Evolutionary conservation across 2,888 invertebrate genomes (phyloP).

Genomic region (Platycnemis pennipes): DNA sequence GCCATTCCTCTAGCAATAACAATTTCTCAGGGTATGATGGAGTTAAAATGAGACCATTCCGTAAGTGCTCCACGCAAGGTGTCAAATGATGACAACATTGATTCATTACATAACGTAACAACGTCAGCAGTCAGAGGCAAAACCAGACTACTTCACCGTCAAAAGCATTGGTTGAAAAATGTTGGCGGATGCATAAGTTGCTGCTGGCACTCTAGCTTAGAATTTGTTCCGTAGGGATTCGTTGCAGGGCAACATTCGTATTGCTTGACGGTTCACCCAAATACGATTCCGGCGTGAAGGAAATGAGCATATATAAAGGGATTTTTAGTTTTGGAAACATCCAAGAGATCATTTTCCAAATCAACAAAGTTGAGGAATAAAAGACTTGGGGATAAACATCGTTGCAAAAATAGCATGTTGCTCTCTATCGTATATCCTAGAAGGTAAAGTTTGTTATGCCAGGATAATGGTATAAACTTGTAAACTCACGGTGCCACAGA

Average conservation of each 20-base stretch:
- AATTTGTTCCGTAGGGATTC: neutral
- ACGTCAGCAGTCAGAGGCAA: neutral
- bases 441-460: too few relatives aligned
- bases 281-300: too few relatives aligned
- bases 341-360: too few relatives aligned
- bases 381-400: too few relatives aligned
- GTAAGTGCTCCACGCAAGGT: neutral
- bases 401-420: too few relatives aligned
- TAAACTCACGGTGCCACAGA: too few relatives aligned
- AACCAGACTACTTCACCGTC: neutral
- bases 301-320: too few relatives aligned
- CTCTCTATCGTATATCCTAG: too few relatives aligned
- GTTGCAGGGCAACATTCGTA: neutral
- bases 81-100: neutral
- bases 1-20: neutral
- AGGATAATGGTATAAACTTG: too few relatives aligned
- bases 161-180: neutral
- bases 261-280: too few relatives aligned
- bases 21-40: neutral
- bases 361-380: too few relatives aligned
- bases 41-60: constrained; percentile 15
- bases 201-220: neutral
- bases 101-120: neutral
- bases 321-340: too few relatives aligned
- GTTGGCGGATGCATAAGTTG: neutral